Evolutionary conservation across 2,113 vertebrate species (phyloP), one percentile per base, ranked within the genome.

Genomic region (Oncorhynchus gorbuscha): DNA sequence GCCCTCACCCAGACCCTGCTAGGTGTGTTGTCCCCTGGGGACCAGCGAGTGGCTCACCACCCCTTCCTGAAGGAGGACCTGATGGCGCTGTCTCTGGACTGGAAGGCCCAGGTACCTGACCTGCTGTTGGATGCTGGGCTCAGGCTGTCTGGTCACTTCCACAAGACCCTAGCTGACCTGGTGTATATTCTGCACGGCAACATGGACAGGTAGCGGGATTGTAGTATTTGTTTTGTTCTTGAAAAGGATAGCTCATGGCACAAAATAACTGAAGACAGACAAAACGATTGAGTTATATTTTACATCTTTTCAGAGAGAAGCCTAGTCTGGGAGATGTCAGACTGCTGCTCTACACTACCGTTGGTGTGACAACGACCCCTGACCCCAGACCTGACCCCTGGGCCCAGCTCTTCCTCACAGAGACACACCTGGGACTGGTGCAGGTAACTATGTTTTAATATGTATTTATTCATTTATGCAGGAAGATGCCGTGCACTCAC

Each of bases 171-270:
- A 73, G 92, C 94, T 45, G 90, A 95, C 82, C 87, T 96, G 45
- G 80, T 93, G 74, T 96, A 95, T 81, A 76, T 95, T 24, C 84
- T 96, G 66, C 91, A 93, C 72, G 92, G 91, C 82, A 96, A 96
- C 74, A 95, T 94, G 90, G 86, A 86, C 30, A 62, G 45, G 20
- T 55, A 55, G 39, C 11, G 3, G 39, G 9, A 45, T 45, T 45
- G 9, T 45, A 45, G 8, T 45, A 3, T 39, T 39, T 39, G 39
- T 45, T 45, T 45, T 45, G 39, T 9, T 45, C 39, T 45, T 45
- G 12, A 12, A 11, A n/a, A n/a, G n/a, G n/a, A n/a, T n/a, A n/a
- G 39, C 39, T 39, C 39, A 39, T 39, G 1, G 6, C 35, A 1
- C 32, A 35, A 8, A 35, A 35, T 0, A 35, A 35, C 35, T 35